A percentile compares a stretch with the other conserved stretches of the same genome.
Conservation (phyloP, 2,113 vertebrate species). For the Mesoclemmys tuberculata region DNA sequence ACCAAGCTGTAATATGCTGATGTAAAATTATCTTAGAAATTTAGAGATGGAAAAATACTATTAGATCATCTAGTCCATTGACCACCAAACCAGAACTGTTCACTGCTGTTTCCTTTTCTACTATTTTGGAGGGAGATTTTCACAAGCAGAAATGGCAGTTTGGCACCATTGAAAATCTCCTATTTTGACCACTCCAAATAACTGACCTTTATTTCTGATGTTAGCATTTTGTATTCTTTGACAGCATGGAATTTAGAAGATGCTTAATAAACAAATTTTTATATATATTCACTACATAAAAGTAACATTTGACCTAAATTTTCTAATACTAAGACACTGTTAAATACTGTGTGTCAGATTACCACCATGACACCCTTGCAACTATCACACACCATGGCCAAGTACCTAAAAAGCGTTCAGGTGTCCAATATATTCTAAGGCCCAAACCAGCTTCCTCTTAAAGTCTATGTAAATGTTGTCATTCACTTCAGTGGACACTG, state of each 20-base stretch:
- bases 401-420: neutral
- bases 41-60: neutral
- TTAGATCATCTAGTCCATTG: neutral
- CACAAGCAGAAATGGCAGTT: neutral
- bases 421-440: neutral
- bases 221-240: neutral
- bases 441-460: rapidly evolving
- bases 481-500: neutral
- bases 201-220: neutral
- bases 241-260: neutral
- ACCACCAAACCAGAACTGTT: neutral
- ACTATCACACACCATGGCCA: neutral
- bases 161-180: neutral
- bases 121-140: neutral
- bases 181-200: neutral
- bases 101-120: neutral
- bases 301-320: neutral
- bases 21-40: neutral
- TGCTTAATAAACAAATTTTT: rapidly evolving
- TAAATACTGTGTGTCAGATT: neutral
- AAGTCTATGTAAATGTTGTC: neutral
- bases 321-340: neutral
- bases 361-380: neutral
- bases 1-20: neutral
- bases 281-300: rapidly evolving